Evolutionary conservation across 2,113 vertebrate species (phyloP).

Genomic region (Hemibagrus wyckioides): DNA sequence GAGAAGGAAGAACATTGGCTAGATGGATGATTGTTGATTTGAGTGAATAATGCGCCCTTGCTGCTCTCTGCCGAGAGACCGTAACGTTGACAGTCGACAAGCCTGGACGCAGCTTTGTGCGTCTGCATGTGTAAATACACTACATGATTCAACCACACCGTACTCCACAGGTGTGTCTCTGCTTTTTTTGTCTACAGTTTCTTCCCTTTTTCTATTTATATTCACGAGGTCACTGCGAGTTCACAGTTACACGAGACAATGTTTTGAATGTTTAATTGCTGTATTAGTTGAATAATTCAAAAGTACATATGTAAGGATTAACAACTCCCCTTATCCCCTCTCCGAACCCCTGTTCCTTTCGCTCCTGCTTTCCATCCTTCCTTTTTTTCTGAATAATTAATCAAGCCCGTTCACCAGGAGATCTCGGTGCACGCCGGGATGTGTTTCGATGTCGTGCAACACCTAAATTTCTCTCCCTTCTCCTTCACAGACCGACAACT

Average conservation of each 20-base stretch:
- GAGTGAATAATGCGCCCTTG: slow-evolving; percentile 25
- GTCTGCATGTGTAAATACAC: background rate
- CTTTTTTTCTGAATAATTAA: slow-evolving; percentile 84
- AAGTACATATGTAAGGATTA: slow-evolving; percentile 75
- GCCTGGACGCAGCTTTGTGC: slow-evolving; percentile 1
- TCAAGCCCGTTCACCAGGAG: slow-evolving; percentile 85
- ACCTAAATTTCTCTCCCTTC: slow-evolving; percentile 82
- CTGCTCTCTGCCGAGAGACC: background rate
- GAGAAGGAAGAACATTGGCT: background rate
- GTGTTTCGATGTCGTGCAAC: slow-evolving; percentile 81
- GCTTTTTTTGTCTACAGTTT: slow-evolving; percentile 50
- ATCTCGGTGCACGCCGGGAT: slow-evolving; percentile 87
- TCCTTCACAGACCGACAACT: slow-evolving; percentile 98
- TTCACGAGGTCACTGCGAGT: slow-evolving; percentile 81
- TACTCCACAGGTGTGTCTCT: background rate
- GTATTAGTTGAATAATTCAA: slow-evolving; percentile 86
- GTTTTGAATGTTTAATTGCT: slow-evolving; percentile 80
- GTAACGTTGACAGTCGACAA: slow-evolving; percentile 5
- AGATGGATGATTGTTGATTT: slow-evolving; percentile 20
- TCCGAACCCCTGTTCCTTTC: background rate
- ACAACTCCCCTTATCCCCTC: background rate
- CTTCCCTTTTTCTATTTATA: slow-evolving; percentile 76
- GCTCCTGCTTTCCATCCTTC: background rate
- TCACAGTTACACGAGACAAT: slow-evolving; percentile 78
- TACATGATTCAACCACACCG: background rate